Evolutionary conservation across 2,888 invertebrate species (phyloP).

Genomic region (Sarcophaga caerulescens): DNA sequence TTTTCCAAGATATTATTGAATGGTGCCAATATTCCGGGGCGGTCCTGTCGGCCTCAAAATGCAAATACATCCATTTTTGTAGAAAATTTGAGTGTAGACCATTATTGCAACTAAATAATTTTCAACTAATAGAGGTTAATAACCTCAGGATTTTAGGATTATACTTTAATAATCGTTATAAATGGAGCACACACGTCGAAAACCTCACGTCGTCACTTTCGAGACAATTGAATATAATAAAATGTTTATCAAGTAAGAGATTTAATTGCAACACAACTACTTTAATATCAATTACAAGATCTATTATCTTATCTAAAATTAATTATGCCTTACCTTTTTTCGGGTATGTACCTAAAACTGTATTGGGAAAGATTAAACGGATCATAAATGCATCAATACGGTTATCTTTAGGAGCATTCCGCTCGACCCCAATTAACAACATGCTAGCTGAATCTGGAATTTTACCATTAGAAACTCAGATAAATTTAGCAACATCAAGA

Average conservation of each 20-base stretch:
- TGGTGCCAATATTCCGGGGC: neutral
- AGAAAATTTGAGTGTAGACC: neutral
- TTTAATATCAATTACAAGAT: slow-evolving; percentile 15
- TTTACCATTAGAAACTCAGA: neutral
- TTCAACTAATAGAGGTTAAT: neutral
- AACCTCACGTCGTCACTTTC: neutral
- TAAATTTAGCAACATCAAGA: neutral
- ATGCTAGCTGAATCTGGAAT: slow-evolving; percentile 6
- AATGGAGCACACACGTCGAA: slow-evolving; percentile 11
- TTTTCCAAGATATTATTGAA: no score
- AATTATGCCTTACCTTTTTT: slow-evolving; percentile 5
- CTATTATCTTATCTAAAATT: slow-evolving; percentile 22
- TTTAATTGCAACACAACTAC: slow-evolving; percentile 15
- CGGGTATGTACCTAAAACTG: neutral
- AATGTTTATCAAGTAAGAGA: slow-evolving; percentile 11
- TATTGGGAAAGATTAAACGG: neutral
- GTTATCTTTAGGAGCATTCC: slow-evolving; percentile 4
- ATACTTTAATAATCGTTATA: neutral
- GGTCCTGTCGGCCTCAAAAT: neutral
- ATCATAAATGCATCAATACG: neutral
- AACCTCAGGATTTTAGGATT: neutral
- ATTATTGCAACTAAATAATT: neutral
- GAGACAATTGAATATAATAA: slow-evolving; percentile 13
- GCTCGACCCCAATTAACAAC: slow-evolving; percentile 5
- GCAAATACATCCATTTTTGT: slow-evolving; percentile 25